Evolutionary conservation across 30 jellyfish, hydroid and myxozoan species (phyloP).

Genomic region (Haliclystus octoradiatus): DNA sequence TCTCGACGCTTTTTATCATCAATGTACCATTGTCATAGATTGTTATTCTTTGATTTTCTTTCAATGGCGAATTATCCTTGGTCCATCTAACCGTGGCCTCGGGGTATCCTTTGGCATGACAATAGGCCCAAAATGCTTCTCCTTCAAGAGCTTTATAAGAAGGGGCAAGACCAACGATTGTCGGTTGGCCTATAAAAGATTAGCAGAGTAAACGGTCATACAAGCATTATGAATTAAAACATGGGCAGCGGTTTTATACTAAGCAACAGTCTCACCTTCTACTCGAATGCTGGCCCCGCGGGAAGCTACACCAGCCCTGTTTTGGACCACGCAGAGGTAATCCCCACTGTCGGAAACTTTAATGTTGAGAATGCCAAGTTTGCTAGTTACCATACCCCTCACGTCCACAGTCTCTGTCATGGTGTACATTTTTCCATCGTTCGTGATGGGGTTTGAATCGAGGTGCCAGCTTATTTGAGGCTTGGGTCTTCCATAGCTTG

Average conservation of each 20-base stretch:
- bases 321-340: slow-evolving; percentile 64
- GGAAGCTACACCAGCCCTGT: slow-evolving; percentile 55
- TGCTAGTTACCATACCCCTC: not conserved
- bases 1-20: slow-evolving; percentile 22
- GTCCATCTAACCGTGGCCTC: slow-evolving; percentile 46
- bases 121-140: slow-evolving; percentile 31
- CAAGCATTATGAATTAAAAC: not conserved
- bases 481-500: not conserved
- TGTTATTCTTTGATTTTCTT: slow-evolving; percentile 17
- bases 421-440: not conserved
- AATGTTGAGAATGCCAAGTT: not conserved
- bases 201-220: not conserved
- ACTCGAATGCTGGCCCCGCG: slow-evolving; percentile 40
- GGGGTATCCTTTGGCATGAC: slow-evolving; percentile 83
- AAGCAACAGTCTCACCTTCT: slow-evolving; percentile 24
- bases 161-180: slow-evolving; percentile 35
- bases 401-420: not conserved
- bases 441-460: not conserved
- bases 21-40: slow-evolving; percentile 68
- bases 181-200: slow-evolving; percentile 60
- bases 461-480: not conserved
- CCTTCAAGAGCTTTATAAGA: slow-evolving; percentile 29
- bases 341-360: slow-evolving; percentile 55
- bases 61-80: slow-evolving; percentile 36
- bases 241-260: not conserved